These are phyloP conservation scores for Acestrorhynchus altus DNA, from an alignment of 2,797 vertebrate genomes.

Conservation along the genomic window DNA sequence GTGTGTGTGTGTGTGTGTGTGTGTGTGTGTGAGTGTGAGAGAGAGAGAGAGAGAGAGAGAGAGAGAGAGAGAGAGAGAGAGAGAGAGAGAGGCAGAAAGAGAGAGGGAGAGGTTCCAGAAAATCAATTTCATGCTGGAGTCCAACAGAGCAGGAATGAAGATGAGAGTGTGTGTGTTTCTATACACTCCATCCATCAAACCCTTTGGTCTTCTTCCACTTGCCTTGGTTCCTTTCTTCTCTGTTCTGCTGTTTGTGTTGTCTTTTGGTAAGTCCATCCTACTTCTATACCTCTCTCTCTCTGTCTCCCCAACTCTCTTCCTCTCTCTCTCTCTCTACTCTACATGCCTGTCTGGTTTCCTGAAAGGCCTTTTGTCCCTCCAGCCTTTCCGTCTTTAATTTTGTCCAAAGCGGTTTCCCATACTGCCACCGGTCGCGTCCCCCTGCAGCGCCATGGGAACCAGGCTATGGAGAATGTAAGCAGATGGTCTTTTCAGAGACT, in stretches of 20 bases:
- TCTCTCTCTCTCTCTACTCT: conserved; percentile 48
- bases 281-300: conserved; percentile 63
- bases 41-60: too few relatives aligned
- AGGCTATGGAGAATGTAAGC: conserved; percentile 27
- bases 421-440: conserved; percentile 32
- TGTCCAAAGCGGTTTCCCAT: conserved; percentile 50
- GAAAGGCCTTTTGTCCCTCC: conserved; percentile 50
- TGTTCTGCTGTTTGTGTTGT: background rate
- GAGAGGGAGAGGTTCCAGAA: conserved; percentile 18
- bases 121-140: conserved; percentile 58
- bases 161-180: conserved; percentile 16
- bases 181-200: conserved; percentile 11
- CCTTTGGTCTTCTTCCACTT: conserved; percentile 2
- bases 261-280: background rate
- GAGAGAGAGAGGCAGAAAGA: background rate
- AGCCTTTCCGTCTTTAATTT: conserved; percentile 46
- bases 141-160: conserved; percentile 42
- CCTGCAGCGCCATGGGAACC: conserved; percentile 35
- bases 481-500: background rate
- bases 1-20: too few relatives aligned
- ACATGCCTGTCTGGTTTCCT: conserved; percentile 46
- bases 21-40: conserved; percentile 1
- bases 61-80: background rate
- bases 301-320: conserved; percentile 19
- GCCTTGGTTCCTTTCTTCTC: conserved; percentile 58